Base-by-base conservation (phyloP, 2,888 invertebrate species). In the Drosophila colorata region DNA sequence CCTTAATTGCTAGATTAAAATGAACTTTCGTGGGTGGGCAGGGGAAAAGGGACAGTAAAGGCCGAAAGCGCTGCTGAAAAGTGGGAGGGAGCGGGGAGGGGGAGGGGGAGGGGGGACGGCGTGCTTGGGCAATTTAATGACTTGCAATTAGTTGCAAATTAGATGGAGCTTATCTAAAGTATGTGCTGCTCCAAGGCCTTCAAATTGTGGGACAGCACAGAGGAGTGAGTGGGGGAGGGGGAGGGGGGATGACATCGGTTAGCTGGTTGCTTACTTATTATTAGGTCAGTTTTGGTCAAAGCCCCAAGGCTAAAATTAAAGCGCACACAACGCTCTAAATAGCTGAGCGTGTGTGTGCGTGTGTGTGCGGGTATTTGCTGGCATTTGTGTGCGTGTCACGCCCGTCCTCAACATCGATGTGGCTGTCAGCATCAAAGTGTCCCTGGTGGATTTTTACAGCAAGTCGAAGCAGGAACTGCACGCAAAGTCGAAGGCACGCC, bases 61-160 rank as follows among this genome's bases (percentile, higher is more conserved):
- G 46, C 44, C 44, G 14, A 14, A 16, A 13, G 37, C 7, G 37
- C 11, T 28, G 7, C 8, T 28, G 2, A 2, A 28, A 28, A 28
- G 20, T 13, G n/a, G 13, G n/a, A 11, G n/a, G 31, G 2, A 23
- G 9, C 25, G 31, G 28, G 16, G 7, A 13, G 16, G 1, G 7
- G 0, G 8, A 0, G 14, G 1, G 33, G 2, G 13, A 9, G 1
- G 0, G 35, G 1, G 13, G 7, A 16, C 8, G n/a, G n/a, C n/a
- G n/a, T 6, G 16, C 33, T n/a, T 16, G 41, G 35, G 16, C 43
- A 40, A 49, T 78, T 76, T 83, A 83, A 83, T 87, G 88, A 76
- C 79, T 78, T 69, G 88, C 82, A 83, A 85, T 83, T 83, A 83
- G 88, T 87, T 78, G 71, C 74, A 82, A 84, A 88, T 82, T 86